Conservation (phyloP, 2,888 invertebrate genomes). For the Cerastis rubricosa region DNA sequence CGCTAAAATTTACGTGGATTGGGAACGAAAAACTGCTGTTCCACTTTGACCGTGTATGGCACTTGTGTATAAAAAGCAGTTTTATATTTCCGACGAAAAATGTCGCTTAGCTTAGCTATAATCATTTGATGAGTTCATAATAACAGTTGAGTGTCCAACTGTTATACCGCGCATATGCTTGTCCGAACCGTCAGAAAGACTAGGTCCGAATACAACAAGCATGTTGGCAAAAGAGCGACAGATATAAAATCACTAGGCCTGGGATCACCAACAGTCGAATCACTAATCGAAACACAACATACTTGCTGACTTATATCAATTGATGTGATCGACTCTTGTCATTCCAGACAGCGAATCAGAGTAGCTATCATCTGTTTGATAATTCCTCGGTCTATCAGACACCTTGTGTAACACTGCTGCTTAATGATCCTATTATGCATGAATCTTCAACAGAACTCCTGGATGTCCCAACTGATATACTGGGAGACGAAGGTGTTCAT, state of each 20-base stretch:
- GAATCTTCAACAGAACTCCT: conserved; percentile 74
- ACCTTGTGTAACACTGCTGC: background rate
- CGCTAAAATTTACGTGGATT: no score
- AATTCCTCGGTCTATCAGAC: background rate
- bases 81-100: no score
- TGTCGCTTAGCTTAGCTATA: no score
- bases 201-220: no score
- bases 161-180: no score
- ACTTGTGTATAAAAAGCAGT: no score
- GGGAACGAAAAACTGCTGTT: no score
- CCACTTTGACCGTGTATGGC: no score
- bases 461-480: conserved; percentile 84
- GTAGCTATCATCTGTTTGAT: background rate
- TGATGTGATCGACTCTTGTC: background rate
- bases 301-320: background rate
- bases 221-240: background rate
- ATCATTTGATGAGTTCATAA: background rate
- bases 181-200: no score
- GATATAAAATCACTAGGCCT: background rate
- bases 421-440: background rate
- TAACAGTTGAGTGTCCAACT: background rate
- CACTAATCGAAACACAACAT: background rate
- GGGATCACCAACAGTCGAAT: no score
- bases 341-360: background rate
- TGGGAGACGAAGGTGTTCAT: conserved; percentile 86